Base-by-base conservation (phyloP, 2,797 vertebrate genomes). In the Vespertilio murinus region DNA sequence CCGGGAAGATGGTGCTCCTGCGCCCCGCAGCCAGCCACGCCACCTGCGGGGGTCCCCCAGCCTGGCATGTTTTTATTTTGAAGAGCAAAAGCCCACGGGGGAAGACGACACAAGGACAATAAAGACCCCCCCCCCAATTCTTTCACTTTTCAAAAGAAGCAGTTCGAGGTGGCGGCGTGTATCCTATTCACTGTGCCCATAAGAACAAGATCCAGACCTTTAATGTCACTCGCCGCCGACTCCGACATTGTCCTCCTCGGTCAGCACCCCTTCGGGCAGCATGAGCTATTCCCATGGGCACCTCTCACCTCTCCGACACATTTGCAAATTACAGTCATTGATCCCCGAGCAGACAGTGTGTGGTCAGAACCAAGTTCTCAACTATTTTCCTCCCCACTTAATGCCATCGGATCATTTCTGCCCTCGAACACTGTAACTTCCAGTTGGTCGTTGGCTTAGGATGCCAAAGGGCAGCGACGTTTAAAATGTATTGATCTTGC, bases 221-320 rank as follows among this genome's bases (percentile, higher is more conserved):
- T 45, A 23, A 28, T 28, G 93, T 90, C 84, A 77, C n/a, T 71
- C 81, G 64, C 42, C 73, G 45, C 42, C 81, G 52, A 56, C 71
- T 40, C 14, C 77, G 93, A 94, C 91, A 83, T 65, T 73, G 75
- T 61, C 74, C 96, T 78, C 88, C 74, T 33, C 91, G 10, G 35
- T 35, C 74, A 25, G 69, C 81, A 79, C 84, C 40, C n/a, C 81
- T 45, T 18, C n/a, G 61, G 88, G 87, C 90, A 90, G 81, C 25
- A 86, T 1, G 81, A 88, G 73, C 35, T 42, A 25, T 25, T 69
- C 75, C 88, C 69, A 49, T 4, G 47, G 2, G 71, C 90, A 61
- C 0, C 25, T 40, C 49, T 25, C 30, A 93, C 40, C 67, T 87
- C 86, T 35, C 80, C 0, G 67, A 85, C n/a, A 92, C 65, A 11